A percentile compares a stretch with the other conserved stretches of the same genome.
Conservation (phyloP, 2,888 invertebrate genomes). For the Adelognathus sp. region DNA sequence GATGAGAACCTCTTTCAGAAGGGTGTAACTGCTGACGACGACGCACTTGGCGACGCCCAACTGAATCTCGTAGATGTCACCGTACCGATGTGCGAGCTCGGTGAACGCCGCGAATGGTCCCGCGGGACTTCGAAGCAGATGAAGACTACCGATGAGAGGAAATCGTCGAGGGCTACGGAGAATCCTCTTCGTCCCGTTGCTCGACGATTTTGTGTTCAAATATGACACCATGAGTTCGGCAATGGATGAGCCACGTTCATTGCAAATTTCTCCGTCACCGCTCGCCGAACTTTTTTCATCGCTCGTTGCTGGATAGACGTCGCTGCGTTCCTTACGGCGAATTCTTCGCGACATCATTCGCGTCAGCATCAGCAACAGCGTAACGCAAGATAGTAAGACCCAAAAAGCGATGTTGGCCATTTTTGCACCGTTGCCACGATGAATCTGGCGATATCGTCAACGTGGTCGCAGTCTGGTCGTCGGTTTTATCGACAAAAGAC, state of each 20-base stretch:
- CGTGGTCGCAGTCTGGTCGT: not conserved
- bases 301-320: not conserved
- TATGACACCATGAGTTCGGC: not conserved
- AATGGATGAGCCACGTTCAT: constrained; percentile 2
- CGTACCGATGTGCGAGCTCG: constrained; percentile 86
- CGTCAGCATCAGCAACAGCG: constrained; percentile 42
- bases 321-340: not conserved
- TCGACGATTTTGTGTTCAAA: not conserved
- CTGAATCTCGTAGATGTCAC: constrained; percentile 87
- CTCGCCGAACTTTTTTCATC: not conserved
- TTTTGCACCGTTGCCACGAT: not conserved
- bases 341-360: constrained; percentile 4
- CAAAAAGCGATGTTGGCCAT: constrained; percentile 49
- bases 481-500: not conserved
- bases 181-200: constrained; percentile 35
- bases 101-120: constrained; percentile 89
- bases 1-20: constrained; percentile 89
- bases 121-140: constrained; percentile 84
- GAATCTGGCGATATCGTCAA: not conserved
- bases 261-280: constrained; percentile 25
- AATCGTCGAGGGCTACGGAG: constrained; percentile 75
- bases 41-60: constrained; percentile 88
- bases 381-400: constrained; percentile 49
- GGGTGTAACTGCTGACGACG: constrained; percentile 88
- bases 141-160: constrained; percentile 88